Conservation (phyloP, 1,140 invertebrate species). For the Caerostris extrusa region DNA sequence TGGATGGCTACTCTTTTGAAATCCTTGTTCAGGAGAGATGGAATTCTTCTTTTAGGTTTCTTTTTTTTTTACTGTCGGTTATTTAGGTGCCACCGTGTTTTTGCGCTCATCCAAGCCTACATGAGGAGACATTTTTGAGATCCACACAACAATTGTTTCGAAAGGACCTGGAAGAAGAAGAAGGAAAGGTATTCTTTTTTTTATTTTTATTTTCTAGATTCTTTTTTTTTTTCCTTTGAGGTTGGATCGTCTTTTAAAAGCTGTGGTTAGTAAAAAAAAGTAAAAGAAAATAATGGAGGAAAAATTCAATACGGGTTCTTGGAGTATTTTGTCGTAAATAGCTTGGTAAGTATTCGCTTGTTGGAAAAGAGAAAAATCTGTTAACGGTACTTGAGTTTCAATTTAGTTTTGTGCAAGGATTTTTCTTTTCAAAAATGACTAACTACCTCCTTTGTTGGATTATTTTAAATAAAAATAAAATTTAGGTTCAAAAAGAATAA, state of each 20-base stretch:
- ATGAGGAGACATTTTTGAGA: slow-evolving; percentile 70
- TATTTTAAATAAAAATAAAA: no score
- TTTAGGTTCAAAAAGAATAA: no score
- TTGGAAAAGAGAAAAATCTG: no score
- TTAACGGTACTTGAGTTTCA: no score
- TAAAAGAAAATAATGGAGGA: no score
- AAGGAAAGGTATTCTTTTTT: not conserved
- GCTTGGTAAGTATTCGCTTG: not conserved
- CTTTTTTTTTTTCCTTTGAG: not conserved
- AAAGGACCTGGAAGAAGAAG: not conserved
- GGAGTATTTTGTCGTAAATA: not conserved
- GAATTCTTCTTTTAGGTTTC: not conserved
- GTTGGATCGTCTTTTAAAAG: no score
- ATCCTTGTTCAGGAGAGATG: not conserved
- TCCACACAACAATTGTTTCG: slow-evolving; percentile 52
- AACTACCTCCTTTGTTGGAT: no score
- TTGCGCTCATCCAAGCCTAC: slow-evolving; percentile 37
- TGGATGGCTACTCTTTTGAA: slow-evolving; percentile 42
- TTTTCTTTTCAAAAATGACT: no score
- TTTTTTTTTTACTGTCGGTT: not conserved
- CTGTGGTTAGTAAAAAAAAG: no score
- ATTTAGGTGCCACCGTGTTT: not conserved
- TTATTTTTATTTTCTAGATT: not conserved
- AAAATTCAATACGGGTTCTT: not conserved
- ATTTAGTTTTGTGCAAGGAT: no score